These are phyloP conservation scores for Ophion costatus DNA, from an alignment of 2,888 invertebrate species.

Conservation along the genomic window DNA sequence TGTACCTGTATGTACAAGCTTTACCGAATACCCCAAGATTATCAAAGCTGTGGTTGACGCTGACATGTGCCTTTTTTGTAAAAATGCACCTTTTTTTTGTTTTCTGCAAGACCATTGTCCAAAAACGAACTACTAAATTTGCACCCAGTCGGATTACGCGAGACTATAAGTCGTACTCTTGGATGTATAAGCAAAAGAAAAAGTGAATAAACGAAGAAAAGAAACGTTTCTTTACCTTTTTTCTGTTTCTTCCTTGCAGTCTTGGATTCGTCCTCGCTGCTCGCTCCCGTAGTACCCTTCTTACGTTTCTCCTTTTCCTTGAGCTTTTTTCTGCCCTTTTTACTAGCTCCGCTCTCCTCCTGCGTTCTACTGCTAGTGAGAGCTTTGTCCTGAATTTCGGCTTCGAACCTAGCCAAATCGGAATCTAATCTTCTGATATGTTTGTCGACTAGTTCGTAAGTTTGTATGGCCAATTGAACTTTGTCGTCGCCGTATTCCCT, in stretches of 20 bases:
- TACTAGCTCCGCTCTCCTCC: slow-evolving; percentile 87
- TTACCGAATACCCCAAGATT: too few relatives aligned
- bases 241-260: slow-evolving; percentile 86
- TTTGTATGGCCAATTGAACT: slow-evolving; percentile 98
- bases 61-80: too few relatives aligned
- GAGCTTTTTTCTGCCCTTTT: slow-evolving; percentile 89
- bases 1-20: too few relatives aligned
- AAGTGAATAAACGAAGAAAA: neutral
- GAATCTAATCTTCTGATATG: slow-evolving; percentile 98
- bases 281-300: slow-evolving; percentile 83
- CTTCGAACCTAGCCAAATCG: slow-evolving; percentile 97
- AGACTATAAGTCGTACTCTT: neutral
- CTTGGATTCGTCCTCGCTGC: slow-evolving; percentile 82
- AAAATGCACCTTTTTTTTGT: too few relatives aligned
- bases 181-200: neutral
- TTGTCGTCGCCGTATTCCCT: slow-evolving; percentile 99
- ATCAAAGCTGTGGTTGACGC: too few relatives aligned
- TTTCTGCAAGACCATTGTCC: too few relatives aligned
- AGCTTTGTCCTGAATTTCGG: slow-evolving; percentile 98
- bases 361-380: slow-evolving; percentile 90
- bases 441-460: slow-evolving; percentile 99
- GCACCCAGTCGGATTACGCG: neutral
- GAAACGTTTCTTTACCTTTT: slow-evolving; percentile 81
- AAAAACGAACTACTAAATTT: neutral
- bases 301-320: slow-evolving; percentile 88